A percentile compares a stretch with the other conserved stretches of the same genome.
Conservation (phyloP, 2,888 invertebrate genomes). For the Leucoma salicis region DNA sequence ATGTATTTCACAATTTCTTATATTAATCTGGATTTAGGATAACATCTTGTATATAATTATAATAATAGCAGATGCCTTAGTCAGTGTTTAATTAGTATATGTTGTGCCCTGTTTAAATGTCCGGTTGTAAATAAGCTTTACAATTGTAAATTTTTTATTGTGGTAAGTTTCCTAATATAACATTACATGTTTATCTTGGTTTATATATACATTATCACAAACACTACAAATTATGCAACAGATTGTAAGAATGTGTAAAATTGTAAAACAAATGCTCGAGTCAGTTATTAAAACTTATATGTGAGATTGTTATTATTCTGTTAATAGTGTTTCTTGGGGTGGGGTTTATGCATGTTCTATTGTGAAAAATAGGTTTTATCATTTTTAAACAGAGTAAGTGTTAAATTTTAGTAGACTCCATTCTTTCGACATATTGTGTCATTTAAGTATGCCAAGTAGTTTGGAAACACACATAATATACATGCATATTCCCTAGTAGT, state of each 20-base stretch:
- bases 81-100: background rate
- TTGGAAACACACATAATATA: background rate
- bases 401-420: background rate
- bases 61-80: background rate
- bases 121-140: background rate
- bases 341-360: background rate
- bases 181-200: background rate
- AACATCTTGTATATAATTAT: slow-evolving; percentile 11
- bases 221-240: background rate
- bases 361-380: background rate
- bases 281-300: background rate
- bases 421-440: background rate
- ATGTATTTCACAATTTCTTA: slow-evolving; percentile 5
- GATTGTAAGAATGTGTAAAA: background rate
- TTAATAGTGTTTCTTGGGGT: background rate
- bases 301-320: background rate
- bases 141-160: background rate
- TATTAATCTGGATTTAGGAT: slow-evolving; percentile 3
- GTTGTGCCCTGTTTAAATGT: background rate
- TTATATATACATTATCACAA: background rate
- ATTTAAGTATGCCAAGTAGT: background rate
- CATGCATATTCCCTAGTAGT: background rate
- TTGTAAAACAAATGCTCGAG: background rate
- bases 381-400: background rate
- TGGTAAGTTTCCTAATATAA: background rate